Evolutionary conservation across 2,113 vertebrate species (phyloP).

Genomic region (Paramormyrops kingsleyae): DNA sequence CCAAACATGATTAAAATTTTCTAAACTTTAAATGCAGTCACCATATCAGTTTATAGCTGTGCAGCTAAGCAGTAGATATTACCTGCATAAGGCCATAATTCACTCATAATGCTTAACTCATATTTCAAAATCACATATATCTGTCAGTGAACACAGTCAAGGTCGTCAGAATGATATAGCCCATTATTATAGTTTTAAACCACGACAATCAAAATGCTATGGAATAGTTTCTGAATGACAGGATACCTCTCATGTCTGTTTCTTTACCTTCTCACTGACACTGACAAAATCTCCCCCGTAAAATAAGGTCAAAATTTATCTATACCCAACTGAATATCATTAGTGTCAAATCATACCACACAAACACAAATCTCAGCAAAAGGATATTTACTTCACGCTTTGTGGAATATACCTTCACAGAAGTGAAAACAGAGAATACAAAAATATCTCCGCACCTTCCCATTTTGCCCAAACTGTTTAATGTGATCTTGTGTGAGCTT

Average conservation of each 20-base stretch:
- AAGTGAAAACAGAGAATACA: not conserved
- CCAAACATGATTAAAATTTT: not conserved
- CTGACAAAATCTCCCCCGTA: not conserved
- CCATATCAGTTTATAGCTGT: not conserved
- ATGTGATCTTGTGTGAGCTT: not conserved
- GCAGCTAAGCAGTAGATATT: not conserved
- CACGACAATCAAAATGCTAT: not conserved
- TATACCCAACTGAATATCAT: not conserved
- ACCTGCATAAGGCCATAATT: not conserved
- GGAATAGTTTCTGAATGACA: not conserved
- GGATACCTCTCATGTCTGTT: not conserved
- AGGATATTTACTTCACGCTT: not conserved
- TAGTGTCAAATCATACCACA: not conserved
- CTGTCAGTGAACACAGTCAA: not conserved
- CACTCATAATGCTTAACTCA: not conserved
- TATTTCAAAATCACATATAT: not conserved
- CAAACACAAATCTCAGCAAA: not conserved
- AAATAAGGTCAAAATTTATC: not conserved
- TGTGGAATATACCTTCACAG: not conserved
- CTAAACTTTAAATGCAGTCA: not conserved
- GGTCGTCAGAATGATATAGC: not conserved
- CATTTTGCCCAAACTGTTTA: not conserved
- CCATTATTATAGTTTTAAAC: not conserved
- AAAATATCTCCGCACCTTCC: not conserved
- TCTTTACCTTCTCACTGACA: not conserved